Evolutionary conservation across 2,888 invertebrate species (phyloP).

Genomic region (Steinernema carpocapsae): DNA sequence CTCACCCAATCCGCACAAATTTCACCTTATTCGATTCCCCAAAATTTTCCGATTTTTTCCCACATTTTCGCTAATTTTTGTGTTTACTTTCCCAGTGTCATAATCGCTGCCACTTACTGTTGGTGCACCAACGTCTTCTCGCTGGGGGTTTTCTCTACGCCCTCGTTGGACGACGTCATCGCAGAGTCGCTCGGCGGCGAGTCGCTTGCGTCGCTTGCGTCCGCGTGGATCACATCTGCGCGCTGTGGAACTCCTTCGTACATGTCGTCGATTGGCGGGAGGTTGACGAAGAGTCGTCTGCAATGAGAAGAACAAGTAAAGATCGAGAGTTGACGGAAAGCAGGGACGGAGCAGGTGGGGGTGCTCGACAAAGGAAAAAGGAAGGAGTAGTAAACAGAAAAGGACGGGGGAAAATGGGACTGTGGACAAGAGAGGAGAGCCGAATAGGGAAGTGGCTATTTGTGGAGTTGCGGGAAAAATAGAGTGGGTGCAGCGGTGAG

Average conservation of each 20-base stretch:
- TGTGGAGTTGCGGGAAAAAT: too few relatives aligned
- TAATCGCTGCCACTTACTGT: slow-evolving; percentile 15
- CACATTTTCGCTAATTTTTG: too few relatives aligned
- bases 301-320: slow-evolving; percentile 5
- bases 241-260: slow-evolving; percentile 40
- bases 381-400: not conserved
- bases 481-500: too few relatives aligned
- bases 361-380: not conserved
- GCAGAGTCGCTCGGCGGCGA: slow-evolving; percentile 41
- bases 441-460: too few relatives aligned
- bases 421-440: too few relatives aligned
- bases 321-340: not conserved
- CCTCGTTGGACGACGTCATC: slow-evolving; percentile 11
- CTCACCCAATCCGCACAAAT: not conserved
- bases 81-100: too few relatives aligned
- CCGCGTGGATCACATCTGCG: slow-evolving; percentile 37
- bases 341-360: not conserved
- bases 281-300: slow-evolving; percentile 41
- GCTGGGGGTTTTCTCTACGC: not conserved
- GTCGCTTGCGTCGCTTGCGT: slow-evolving; percentile 32
- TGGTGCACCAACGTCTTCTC: not conserved
- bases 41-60: too few relatives aligned
- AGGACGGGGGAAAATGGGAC: too few relatives aligned
- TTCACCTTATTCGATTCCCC: too few relatives aligned
- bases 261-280: slow-evolving; percentile 44